Conservation (phyloP, 2,888 invertebrate species). For the Sesia bembeciformis region DNA sequence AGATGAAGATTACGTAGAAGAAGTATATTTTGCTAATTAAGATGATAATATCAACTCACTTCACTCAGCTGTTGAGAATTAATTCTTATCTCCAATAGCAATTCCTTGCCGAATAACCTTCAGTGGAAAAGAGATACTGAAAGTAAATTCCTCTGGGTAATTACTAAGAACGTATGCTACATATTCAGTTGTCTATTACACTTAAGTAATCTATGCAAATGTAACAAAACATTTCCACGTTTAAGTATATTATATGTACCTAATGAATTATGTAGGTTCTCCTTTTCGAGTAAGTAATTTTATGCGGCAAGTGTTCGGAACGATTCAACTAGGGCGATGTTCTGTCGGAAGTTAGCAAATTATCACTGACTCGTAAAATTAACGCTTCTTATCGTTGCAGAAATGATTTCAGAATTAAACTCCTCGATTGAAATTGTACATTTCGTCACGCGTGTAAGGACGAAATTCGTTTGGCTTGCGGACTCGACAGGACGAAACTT, state of each 20-base stretch:
- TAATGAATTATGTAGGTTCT: conserved; percentile 3
- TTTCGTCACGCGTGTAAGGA: conserved; percentile 35
- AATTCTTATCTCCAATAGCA: no score
- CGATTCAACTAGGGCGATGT: conserved; percentile 65
- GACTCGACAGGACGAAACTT: conserved; percentile 48
- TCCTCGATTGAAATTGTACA: conserved; percentile 38
- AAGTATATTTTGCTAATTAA: no score
- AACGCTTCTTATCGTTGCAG: conserved; percentile 72
- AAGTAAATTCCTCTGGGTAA: no score
- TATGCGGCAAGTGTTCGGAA: conserved; percentile 62
- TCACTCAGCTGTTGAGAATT: no score
- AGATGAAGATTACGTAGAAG: no score
- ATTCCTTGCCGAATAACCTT: no score
- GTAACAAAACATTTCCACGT: no score
- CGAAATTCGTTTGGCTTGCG: conserved; percentile 37
- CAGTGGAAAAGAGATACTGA: no score
- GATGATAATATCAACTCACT: no score
- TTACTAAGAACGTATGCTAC: no score
- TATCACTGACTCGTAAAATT: conserved; percentile 74
- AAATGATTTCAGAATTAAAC: conserved; percentile 53
- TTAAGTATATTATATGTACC: neutral
- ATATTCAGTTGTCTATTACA: no score
- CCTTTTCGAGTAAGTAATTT: conserved; percentile 49
- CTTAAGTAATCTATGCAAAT: no score
- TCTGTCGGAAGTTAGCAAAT: conserved; percentile 74